Evolutionary conservation across 1,140 invertebrate species (phyloP).

Genomic region (Ditylenchus dipsaci): DNA sequence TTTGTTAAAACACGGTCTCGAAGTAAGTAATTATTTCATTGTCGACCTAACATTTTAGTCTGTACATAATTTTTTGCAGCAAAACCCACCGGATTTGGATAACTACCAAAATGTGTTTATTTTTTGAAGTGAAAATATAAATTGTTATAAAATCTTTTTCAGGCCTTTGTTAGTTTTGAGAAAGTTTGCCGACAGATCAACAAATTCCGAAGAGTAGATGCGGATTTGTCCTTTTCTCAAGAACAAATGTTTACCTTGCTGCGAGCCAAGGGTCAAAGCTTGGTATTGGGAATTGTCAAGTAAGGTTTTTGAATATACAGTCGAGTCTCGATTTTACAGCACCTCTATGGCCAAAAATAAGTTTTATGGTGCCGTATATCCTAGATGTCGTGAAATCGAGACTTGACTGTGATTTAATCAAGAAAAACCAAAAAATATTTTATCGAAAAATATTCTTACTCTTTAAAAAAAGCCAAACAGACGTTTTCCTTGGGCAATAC

Average conservation of each 20-base stretch:
- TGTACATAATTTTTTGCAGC: not conserved
- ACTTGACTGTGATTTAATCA: too few species aligned
- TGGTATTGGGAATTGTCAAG: constrained; percentile 6
- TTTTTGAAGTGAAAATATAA: not conserved
- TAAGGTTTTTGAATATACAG: too few species aligned
- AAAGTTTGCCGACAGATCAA: not conserved
- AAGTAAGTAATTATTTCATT: not conserved
- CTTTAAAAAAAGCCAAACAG: too few species aligned
- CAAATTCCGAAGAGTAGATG: not conserved
- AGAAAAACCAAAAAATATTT: too few species aligned
- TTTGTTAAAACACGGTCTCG: not conserved
- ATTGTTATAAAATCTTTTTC: not conserved
- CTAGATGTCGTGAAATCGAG: too few species aligned
- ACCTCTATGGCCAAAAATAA: too few species aligned
- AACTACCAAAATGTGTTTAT: not conserved
- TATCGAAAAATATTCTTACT: too few species aligned
- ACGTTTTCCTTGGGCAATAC: too few species aligned
- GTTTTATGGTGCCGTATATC: too few species aligned
- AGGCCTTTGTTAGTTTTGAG: constrained; percentile 3
- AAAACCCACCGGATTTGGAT: not conserved
- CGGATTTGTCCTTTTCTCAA: not conserved
- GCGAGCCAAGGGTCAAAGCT: not conserved
- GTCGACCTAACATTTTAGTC: not conserved
- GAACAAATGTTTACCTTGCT: not conserved
- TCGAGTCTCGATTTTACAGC: too few species aligned